Evolutionary conservation across 92 coral and sea anemone species (phyloP).

Genomic region (Plumapathes pennacea): DNA sequence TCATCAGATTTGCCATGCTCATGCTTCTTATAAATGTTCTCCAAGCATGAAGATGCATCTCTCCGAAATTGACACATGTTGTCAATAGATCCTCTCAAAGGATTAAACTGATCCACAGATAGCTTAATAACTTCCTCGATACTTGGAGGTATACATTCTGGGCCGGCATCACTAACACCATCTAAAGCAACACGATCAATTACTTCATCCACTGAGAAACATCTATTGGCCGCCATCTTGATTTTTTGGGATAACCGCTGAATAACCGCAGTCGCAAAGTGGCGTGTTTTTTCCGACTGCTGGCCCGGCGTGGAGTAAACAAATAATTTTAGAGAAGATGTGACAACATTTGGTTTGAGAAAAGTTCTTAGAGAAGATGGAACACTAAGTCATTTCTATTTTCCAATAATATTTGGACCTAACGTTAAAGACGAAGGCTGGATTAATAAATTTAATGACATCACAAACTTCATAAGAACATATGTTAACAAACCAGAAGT

Average conservation of each 20-base stretch:
- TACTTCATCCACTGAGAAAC: conserved; percentile 9
- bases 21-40: background rate
- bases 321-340: no score
- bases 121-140: conserved; percentile 10
- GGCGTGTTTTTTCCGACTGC: conserved; percentile 5
- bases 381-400: no score
- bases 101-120: conserved; percentile 4
- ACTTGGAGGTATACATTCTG: conserved; percentile 7
- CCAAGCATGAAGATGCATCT: background rate
- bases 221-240: conserved; percentile 1
- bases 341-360: no score
- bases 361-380: no score
- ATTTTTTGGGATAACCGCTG: conserved; percentile 12
- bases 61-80: background rate
- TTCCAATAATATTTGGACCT: no score
- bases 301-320: conserved; percentile 21
- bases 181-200: conserved; percentile 1
- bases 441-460: no score
- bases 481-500: no score
- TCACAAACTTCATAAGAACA: no score
- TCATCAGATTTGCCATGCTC: conserved; percentile 4
- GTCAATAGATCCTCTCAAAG: conserved; percentile 1
- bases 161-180: background rate
- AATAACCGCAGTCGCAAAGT: conserved; percentile 4
- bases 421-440: no score